Conservation (phyloP, 2,797 vertebrate genomes). For the Peromyscus melanophrys region DNA sequence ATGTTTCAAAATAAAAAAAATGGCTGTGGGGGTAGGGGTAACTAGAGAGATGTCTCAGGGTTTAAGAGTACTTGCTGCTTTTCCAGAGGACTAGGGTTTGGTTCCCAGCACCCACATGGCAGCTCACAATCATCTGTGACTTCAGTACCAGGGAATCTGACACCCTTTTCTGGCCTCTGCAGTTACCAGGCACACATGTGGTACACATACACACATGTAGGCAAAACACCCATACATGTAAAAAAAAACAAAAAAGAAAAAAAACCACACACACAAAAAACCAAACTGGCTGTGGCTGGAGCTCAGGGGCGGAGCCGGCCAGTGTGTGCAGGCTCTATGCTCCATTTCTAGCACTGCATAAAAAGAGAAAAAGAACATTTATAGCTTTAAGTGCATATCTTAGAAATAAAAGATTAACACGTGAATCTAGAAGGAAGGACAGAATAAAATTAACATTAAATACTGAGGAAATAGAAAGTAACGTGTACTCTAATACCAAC, state of each 20-base stretch:
- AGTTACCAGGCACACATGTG: neutral
- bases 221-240: neutral
- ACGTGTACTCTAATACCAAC: neutral
- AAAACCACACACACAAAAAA: neutral
- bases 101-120: neutral
- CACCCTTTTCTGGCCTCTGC: neutral
- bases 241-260: neutral
- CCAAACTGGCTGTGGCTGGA: neutral
- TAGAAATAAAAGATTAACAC: neutral
- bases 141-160: neutral
- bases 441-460: neutral
- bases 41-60: neutral
- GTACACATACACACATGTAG: neutral
- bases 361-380: neutral
- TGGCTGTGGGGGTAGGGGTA: neutral
- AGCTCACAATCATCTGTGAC: neutral
- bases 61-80: neutral
- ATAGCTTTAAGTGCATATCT: neutral
- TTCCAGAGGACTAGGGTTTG: neutral
- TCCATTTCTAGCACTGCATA: neutral
- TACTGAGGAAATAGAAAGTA: neutral
- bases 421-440: neutral
- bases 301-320: neutral
- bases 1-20: neutral
- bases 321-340: neutral